Evolutionary conservation across 1,140 invertebrate species (phyloP), one percentile per base, ranked within the genome.

Genomic region (Leptestheria dahalacensis): DNA sequence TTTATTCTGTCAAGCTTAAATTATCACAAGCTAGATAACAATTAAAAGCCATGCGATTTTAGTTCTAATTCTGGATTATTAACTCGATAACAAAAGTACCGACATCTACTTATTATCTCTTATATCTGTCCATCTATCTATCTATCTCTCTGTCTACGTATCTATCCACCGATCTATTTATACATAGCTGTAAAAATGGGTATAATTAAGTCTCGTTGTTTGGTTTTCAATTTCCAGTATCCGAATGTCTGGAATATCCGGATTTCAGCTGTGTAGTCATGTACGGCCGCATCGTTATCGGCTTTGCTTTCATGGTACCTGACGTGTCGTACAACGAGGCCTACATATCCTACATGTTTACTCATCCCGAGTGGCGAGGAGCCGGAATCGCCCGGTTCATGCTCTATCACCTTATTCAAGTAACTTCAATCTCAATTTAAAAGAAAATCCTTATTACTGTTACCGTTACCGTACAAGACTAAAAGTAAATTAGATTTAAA

Each of bases 221-320:
- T 41, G 33, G 33, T 41, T 58, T 63, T 48, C 63, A 66, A 60
- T 68, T 78, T 77, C 55, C 71, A 91, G 87, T 94, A 64, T 85
- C 86, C 0, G 90, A 94, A 68, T 83, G 85, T 64, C 74, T 94
- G 11, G 84, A 88, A 66, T 93, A 93, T 73, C 91, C 91, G 1
- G 91, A 95, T 68, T 92, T 88, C 68, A 92, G 84, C 65, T 90
- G 89, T 68, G 86, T 95, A 18, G 89, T 84, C 12, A 67, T 89
- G 1, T 93, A 91, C 69, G 83, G 82, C 68, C 85, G 85, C 66
- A 70, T 94, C 58, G 80, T 93, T 20, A 75, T 95, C 55, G 91
- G 82, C 23, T 93, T 91, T 75, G 89, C 87, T 0, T 85, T 92
- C 68, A 78, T 94, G 64, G 86, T 92, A 28, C 90, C 91, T 1